Percentiles rank a stretch among this genome's conserved stretches.
Conservation (phyloP, 2,797 vertebrate species). For the Orestias chungarensis region DNA sequence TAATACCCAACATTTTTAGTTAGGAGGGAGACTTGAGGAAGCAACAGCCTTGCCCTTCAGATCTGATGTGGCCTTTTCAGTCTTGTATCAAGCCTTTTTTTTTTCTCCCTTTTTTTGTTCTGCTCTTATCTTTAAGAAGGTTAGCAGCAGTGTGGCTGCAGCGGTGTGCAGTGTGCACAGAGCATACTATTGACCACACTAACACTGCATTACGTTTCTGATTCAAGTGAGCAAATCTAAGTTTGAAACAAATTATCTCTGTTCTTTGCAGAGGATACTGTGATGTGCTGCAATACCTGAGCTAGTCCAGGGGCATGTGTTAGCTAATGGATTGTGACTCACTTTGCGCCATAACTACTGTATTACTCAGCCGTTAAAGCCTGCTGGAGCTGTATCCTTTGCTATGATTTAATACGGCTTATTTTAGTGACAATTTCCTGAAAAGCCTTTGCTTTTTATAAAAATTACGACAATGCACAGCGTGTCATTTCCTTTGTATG, state of each 20-base stretch:
- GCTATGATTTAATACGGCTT: conserved; percentile 3
- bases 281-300: conserved; percentile 3
- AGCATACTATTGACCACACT: conserved; percentile 30
- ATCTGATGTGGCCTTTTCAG: conserved; percentile 19
- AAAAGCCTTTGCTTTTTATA: conserved; percentile 8
- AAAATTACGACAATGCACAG: conserved; percentile 7
- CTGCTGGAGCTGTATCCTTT: conserved; percentile 7
- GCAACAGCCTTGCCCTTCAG: neutral
- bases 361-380: conserved; percentile 7
- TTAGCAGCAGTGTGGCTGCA: conserved; percentile 18
- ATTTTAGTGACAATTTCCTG: conserved; percentile 7
- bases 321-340: conserved; percentile 28
- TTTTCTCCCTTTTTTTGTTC: conserved; percentile 6
- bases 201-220: conserved; percentile 10
- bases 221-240: conserved; percentile 15
- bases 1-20: conserved; percentile 2
- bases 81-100: conserved; percentile 8
- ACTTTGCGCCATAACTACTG: conserved; percentile 15
- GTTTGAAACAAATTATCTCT: conserved; percentile 34
- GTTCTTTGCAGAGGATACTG: conserved; percentile 16
- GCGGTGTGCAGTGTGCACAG: conserved; percentile 26
- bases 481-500: neutral
- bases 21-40: conserved; percentile 14
- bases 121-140: conserved; percentile 17
- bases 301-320: conserved; percentile 19